Evolutionary conservation across 2,888 invertebrate species (phyloP), one percentile per base, ranked within the genome.

Genomic region (Diarsia dahlii): DNA sequence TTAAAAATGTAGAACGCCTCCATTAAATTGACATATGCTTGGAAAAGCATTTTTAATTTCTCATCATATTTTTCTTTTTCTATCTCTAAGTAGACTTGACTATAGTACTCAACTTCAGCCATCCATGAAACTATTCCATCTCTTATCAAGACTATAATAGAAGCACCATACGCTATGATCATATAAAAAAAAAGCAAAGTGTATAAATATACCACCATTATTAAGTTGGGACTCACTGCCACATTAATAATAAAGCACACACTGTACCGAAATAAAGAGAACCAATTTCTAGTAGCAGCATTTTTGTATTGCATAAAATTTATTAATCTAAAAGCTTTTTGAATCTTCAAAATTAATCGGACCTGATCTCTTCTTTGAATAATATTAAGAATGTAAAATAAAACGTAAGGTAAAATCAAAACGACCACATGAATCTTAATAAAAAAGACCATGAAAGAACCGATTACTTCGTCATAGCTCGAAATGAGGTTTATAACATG

Each of bases 341-440:
- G 78, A 65, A 82, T 80, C 23, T 65, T 56, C 6, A 80, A 46
- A 28, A 80, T 82, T 0, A 82, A 39, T 23, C 3, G 34, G 4
- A 82, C 34, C 3, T 80, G 64, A 3, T 80, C 68, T 4, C 62
- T 54, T 45, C 71, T 82, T 23, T 77, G 71, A 2, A 56, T 12
- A 50, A 82, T 13, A 13, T 80, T 82, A 13, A 78, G 28, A 15
- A 69, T 13, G 23, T 60, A 80, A 62, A 60, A 80, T 0, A 18
- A 12, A 34, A 50, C n/a, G 1, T 52, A 48, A 48, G 68, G 63
- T 28, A 60, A 10, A 12, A 64, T 20, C 3, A 76, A 4, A 2
- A 4, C 2, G 1, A 48, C 1, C 2, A 34, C 3, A 46, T 82
- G 54, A 2, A 28, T 0, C 1, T 3, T 46, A 10, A 56, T 0